Conservation (phyloP, 2,888 invertebrate genomes). For the Meta bourneti region DNA sequence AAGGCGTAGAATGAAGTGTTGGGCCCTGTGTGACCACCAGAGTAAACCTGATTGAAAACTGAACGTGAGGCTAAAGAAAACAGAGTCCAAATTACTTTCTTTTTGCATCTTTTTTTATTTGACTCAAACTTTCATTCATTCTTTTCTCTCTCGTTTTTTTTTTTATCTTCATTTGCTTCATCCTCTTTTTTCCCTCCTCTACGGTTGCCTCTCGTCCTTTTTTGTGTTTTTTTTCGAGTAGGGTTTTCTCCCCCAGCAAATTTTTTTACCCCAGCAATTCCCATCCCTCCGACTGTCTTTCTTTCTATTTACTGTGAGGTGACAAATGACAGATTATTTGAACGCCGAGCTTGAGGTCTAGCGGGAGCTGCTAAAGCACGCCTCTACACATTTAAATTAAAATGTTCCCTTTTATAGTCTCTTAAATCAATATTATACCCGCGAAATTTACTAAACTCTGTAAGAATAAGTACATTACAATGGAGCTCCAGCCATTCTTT, state of each 20-base stretch:
- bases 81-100: conserved; percentile 77
- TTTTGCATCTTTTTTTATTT: conserved; percentile 74
- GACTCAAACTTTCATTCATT: conserved; percentile 69
- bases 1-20: conserved; percentile 77
- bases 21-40: conserved; percentile 75
- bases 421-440: conserved; percentile 74
- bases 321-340: conserved; percentile 76
- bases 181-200: conserved; percentile 35
- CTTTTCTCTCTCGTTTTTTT: conserved; percentile 48
- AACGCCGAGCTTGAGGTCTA: conserved; percentile 42
- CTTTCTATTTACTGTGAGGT: conserved; percentile 74
- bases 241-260: not conserved
- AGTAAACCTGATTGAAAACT: conserved; percentile 77
- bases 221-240: conserved; percentile 22
- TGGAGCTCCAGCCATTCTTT: conserved; percentile 51
- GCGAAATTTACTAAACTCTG: conserved; percentile 60
- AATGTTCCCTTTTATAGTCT: conserved; percentile 43
- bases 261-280: conserved; percentile 50
- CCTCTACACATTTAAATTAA: conserved; percentile 76
- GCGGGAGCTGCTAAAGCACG: conserved; percentile 58
- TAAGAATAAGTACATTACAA: conserved; percentile 64
- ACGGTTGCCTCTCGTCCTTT: not conserved
- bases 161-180: conserved; percentile 72
- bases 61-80: conserved; percentile 76
- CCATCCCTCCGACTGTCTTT: conserved; percentile 65